Evolutionary conservation across 2,797 vertebrate species (phyloP).

Genomic region (Malacoraja senta): DNA sequence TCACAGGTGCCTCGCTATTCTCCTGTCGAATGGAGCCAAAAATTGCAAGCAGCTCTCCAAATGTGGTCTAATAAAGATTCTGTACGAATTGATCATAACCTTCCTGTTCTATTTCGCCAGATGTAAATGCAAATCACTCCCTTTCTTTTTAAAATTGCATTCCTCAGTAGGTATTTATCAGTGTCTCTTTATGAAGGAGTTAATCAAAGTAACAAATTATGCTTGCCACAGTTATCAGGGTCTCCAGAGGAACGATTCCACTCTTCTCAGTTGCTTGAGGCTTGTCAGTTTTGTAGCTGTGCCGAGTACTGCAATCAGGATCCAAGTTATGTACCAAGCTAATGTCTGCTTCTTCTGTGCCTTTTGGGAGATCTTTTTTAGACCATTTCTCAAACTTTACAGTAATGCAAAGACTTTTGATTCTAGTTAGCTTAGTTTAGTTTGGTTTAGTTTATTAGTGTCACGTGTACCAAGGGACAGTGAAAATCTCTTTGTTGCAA

Average conservation of each 20-base stretch:
- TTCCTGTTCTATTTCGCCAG: not conserved
- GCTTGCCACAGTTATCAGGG: not conserved
- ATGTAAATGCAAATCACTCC: not conserved
- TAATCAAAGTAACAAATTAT: slow-evolving; percentile 33
- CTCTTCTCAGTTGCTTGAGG: not conserved
- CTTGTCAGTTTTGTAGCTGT: not conserved
- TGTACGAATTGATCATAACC: not conserved
- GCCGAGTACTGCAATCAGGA: not conserved
- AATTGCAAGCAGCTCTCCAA: not conserved
- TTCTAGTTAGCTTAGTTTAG: too few species aligned
- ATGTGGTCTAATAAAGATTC: not conserved
- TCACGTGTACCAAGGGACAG: too few species aligned
- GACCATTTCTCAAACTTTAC: not conserved
- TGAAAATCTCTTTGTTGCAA: too few species aligned
- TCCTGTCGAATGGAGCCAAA: not conserved
- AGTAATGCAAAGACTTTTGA: not conserved
- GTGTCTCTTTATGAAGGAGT: slow-evolving; percentile 7
- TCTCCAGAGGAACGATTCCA: slow-evolving; percentile 12
- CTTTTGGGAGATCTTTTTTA: not conserved
- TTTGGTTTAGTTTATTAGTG: too few species aligned
- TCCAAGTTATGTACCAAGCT: slow-evolving; percentile 6
- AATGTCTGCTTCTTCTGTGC: not conserved
- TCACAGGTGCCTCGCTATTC: not conserved
- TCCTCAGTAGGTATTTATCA: slow-evolving; percentile 11
- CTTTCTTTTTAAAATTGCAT: slow-evolving; percentile 12